Conservation (phyloP, 2,888 invertebrate species). For the Rhagonycha lutea region DNA sequence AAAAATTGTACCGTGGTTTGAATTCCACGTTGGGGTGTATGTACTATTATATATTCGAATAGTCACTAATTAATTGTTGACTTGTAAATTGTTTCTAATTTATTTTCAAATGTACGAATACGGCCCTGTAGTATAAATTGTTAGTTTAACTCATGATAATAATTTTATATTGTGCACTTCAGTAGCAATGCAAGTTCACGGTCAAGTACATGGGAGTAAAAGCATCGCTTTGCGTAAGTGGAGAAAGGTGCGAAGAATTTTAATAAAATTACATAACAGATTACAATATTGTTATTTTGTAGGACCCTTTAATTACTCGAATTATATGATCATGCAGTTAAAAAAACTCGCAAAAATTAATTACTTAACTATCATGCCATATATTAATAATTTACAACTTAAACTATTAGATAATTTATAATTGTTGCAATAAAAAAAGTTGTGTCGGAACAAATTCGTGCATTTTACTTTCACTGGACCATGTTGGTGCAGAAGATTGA, state of each 20-base stretch:
- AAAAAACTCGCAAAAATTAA: background rate
- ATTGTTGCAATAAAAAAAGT: background rate
- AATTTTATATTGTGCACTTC: too few species aligned
- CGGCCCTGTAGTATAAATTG: background rate
- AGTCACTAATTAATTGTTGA: too few species aligned
- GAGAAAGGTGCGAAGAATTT: background rate
- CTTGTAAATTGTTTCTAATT: too few species aligned
- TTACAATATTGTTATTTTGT: background rate
- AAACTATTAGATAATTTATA: background rate
- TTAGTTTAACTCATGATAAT: too few species aligned
- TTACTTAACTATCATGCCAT: background rate
- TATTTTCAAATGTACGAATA: background rate
- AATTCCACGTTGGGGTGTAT: too few species aligned
- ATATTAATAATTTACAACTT: background rate
- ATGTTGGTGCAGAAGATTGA: background rate
- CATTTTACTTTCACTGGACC: background rate
- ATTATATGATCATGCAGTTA: background rate
- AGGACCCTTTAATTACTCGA: background rate
- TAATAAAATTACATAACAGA: background rate
- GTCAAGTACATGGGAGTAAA: background rate
- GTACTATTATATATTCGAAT: too few species aligned
- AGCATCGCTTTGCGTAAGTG: background rate
- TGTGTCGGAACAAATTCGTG: background rate
- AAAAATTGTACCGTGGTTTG: too few species aligned
- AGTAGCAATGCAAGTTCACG: background rate